A percentile compares a stretch with the other conserved stretches of the same genome.
Evolutionary conservation across 1,140 invertebrate species (phyloP).

Genomic region (Drosophila lacertosa): DNA sequence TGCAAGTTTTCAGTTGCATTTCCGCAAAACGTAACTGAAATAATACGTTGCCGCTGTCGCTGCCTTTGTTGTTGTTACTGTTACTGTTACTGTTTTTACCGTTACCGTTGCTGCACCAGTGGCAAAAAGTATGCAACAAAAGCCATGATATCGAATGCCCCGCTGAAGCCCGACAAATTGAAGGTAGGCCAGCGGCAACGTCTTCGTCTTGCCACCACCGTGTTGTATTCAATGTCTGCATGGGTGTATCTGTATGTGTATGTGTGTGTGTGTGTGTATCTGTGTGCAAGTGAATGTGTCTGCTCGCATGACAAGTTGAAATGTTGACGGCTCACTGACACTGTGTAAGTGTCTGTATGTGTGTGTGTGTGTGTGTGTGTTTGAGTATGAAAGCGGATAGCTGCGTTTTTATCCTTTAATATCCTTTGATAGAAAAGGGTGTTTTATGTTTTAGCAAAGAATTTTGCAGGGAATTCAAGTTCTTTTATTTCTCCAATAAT

Average conservation of each 20-base stretch:
- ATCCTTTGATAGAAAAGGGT: neutral
- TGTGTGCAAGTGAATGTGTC: conserved; percentile 37
- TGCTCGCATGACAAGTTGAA: conserved; percentile 77
- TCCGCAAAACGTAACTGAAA: conserved; percentile 81
- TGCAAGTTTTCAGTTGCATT: conserved; percentile 82
- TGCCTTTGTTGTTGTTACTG: neutral
- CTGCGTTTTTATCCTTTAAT: conserved; percentile 19
- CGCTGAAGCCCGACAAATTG: conserved; percentile 68
- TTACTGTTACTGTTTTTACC: conserved; percentile 34
- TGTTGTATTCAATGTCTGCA: neutral
- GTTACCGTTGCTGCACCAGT: neutral
- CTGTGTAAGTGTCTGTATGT: conserved; percentile 44
- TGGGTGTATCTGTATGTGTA: conserved; percentile 38
- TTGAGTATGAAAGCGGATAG: conserved; percentile 38
- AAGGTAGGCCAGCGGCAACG: conserved; percentile 61
- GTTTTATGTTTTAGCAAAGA: too few relatives aligned
- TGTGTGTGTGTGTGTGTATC: conserved; percentile 22
- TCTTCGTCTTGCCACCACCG: conserved; percentile 50
- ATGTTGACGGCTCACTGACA: conserved; percentile 79
- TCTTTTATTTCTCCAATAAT: too few relatives aligned
- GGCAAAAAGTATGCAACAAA: conserved; percentile 51
- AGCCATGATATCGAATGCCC: conserved; percentile 59
- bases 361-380: conserved; percentile 28
- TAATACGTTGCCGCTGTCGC: conserved; percentile 62
- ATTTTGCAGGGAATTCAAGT: too few relatives aligned